Base-by-base conservation (phyloP, 2,113 vertebrate species). In the Seriola dumerili region DNA sequence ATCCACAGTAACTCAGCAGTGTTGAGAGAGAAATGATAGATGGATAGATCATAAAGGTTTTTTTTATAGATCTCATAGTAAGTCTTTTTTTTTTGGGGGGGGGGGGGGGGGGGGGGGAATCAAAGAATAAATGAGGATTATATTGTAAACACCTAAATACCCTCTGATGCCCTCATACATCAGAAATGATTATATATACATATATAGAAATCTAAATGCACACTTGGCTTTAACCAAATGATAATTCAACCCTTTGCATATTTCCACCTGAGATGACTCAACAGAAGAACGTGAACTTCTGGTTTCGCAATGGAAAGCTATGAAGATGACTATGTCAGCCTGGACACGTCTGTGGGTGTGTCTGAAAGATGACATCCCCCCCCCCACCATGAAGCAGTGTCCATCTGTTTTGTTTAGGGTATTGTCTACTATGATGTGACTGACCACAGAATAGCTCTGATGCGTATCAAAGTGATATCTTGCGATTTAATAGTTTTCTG, bases 241-340 rank as follows among this genome's bases (percentile, higher is more conserved):
- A 9, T 44, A 29, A 55, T 17, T 36, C 11, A 57, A 17, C 4
- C 4, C 1, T 64, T 71, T 23, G 11, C 65, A 29, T 82, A 5
- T 78, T 77, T 72, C 38, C 23, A 11, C 54, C 1, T 78, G 6
- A 65, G 58, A 57, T 90, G 87, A 92, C 63, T 90, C 83, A 78
- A 44, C 62, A 76, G 3, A 79, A 48, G 50, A 81, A 63, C 55
- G 69, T 42, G 66, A 80, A 77, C 57, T n/a, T 84, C 80, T 91
- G 86, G 78, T 91, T 86, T 78, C 80, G 79, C 58, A 81, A 23
- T 90, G 65, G 83, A 91, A 89, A 69, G 21, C 1, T 70, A 16
- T 10, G 7, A 72, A 3, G n/a, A n/a, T 55, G 9, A 55, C 67
- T 75, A 34, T 4, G 55, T 79, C 65, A 73, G 2, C 34, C 19